These are phyloP conservation scores for Tursiops truncatus DNA, from an alignment of 2,113 vertebrate genomes.

Conservation along the genomic window DNA sequence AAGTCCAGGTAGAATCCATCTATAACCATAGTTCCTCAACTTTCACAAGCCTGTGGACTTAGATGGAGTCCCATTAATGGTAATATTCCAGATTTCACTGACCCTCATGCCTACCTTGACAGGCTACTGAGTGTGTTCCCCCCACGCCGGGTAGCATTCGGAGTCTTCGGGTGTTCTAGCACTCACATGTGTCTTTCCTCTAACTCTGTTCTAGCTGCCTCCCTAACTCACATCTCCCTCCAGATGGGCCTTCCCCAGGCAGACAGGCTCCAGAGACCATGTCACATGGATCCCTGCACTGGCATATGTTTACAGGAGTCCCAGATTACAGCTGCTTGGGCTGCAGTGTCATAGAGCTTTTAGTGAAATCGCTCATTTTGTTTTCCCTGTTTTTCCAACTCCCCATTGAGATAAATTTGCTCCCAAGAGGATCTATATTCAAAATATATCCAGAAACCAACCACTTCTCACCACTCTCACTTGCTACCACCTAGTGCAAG, in stretches of 20 bases:
- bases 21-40: neutral
- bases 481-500: neutral
- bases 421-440: neutral
- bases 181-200: neutral
- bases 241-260: neutral
- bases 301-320: neutral
- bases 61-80: neutral
- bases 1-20: neutral
- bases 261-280: neutral
- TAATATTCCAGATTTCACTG: neutral
- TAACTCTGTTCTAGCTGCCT: neutral
- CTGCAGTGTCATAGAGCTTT: neutral
- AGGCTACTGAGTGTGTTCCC: neutral
- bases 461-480: neutral
- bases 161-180: neutral
- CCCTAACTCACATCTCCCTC: neutral
- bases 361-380: neutral
- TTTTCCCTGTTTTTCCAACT: neutral
- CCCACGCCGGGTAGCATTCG: accelerated
- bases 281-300: neutral
- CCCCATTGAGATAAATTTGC: neutral
- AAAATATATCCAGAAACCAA: neutral
- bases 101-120: neutral
- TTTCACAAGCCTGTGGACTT: neutral
- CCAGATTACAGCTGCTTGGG: neutral